A percentile compares a stretch with the other conserved stretches of the same genome.
Conservation (phyloP, 1,140 invertebrate species). For the Penaeus chinensis region DNA sequence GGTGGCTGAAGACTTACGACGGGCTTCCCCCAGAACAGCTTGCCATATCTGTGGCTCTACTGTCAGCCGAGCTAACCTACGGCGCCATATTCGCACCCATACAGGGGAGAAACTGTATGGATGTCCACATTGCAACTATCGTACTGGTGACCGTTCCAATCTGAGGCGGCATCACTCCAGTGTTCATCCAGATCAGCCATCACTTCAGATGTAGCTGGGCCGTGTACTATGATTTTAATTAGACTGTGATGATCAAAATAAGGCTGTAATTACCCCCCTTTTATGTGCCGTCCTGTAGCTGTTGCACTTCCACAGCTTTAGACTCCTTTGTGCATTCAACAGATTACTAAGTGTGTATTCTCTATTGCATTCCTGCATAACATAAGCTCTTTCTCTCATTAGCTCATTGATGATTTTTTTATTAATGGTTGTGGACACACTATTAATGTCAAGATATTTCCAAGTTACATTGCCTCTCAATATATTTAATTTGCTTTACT, state of each 20-base stretch:
- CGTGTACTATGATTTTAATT: background rate
- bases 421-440: no score
- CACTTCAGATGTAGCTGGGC: slow-evolving; percentile 41
- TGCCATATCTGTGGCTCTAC: slow-evolving; percentile 59
- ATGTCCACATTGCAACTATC: slow-evolving; percentile 57
- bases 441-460: no score
- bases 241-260: slow-evolving; percentile 30
- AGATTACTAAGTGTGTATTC: no score
- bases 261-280: slow-evolving; percentile 1
- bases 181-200: slow-evolving; percentile 56
- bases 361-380: no score
- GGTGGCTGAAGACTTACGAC: slow-evolving; percentile 40
- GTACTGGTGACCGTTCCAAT: slow-evolving; percentile 61
- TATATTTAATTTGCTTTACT: no score
- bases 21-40: slow-evolving; percentile 38
- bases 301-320: background rate
- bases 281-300: background rate
- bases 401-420: no score
- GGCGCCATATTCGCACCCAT: slow-evolving; percentile 61
- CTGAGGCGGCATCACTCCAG: slow-evolving; percentile 53
- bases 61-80: slow-evolving; percentile 58
- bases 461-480: no score
- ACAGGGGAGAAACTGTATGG: slow-evolving; percentile 59
- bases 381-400: no score
- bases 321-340: background rate